Percentiles rank a stretch among this genome's conserved stretches.
Conservation (phyloP, 2,797 vertebrate species). For the Chelidonichthys spinosus region DNA sequence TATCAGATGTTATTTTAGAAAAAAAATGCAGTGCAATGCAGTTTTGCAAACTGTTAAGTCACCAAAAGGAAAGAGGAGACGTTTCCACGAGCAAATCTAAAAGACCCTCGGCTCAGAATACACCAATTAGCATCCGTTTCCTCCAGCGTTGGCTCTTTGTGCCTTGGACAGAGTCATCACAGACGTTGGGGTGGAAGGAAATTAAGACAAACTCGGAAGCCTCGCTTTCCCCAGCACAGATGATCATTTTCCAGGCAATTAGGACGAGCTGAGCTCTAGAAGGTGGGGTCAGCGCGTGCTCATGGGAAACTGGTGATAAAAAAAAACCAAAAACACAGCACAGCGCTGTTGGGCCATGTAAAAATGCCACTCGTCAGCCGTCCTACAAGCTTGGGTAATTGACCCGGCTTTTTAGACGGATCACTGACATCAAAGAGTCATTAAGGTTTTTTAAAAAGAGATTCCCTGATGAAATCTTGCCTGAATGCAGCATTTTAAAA, state of each 20-base stretch:
- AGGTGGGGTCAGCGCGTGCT: conserved; percentile 72
- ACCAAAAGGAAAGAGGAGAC: conserved; percentile 58
- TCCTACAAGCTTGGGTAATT: conserved; percentile 79
- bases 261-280: conserved; percentile 66
- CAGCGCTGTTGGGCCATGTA: conserved; percentile 65
- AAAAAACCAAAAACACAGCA: conserved; percentile 12
- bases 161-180: conserved; percentile 62
- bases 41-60: conserved; percentile 53
- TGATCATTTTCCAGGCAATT: conserved; percentile 82
- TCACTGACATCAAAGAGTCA: conserved; percentile 70
- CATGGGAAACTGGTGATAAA: conserved; percentile 66
- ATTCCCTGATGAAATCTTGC: conserved; percentile 43
- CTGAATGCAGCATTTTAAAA: conserved; percentile 43
- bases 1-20: conserved; percentile 4
- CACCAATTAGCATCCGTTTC: conserved; percentile 75
- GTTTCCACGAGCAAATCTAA: conserved; percentile 64
- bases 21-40: conserved; percentile 34
- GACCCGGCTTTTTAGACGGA: conserved; percentile 69
- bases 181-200: conserved; percentile 55
- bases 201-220: conserved; percentile 67
- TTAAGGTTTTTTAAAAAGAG: conserved; percentile 60
- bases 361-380: conserved; percentile 75
- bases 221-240: conserved; percentile 68
- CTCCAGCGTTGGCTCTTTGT: conserved; percentile 69
- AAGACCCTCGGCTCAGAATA: conserved; percentile 56